Percentiles rank a stretch among this genome's conserved stretches.
Conservation (phyloP, 2,113 vertebrate genomes). For the Hyaena hyaena region DNA sequence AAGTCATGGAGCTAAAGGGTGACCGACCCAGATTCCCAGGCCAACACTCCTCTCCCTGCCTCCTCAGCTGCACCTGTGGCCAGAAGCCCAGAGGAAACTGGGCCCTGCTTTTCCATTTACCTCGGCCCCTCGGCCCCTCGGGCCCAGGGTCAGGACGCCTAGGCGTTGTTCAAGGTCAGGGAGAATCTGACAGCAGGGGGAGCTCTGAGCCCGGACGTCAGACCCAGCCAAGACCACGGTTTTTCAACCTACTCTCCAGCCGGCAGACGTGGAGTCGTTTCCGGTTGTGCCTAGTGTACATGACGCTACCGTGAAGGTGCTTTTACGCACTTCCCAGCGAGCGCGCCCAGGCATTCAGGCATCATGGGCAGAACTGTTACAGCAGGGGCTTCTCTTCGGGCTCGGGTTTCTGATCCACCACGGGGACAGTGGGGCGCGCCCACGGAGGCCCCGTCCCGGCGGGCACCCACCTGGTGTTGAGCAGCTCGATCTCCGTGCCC, state of each 20-base stretch:
- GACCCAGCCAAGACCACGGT: too few species aligned
- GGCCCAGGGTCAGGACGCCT: background rate
- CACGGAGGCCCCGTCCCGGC: rapidly evolving
- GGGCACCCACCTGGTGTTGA: constrained; percentile 89
- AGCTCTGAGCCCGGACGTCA: background rate
- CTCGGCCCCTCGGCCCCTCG: background rate
- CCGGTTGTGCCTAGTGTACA: background rate
- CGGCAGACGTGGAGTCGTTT: background rate
- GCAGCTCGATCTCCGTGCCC: constrained; percentile 92
- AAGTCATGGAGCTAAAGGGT: background rate
- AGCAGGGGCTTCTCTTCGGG: too few species aligned
- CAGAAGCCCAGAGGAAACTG: background rate
- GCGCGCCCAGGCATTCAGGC: background rate
- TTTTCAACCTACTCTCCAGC: background rate
- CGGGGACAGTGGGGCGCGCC: rapidly evolving
- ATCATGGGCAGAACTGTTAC: background rate
- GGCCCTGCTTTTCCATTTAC: background rate
- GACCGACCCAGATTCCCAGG: background rate
- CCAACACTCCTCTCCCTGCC: too few species aligned
- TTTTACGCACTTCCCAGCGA: background rate
- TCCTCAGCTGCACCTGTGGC: background rate
- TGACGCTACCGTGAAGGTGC: background rate
- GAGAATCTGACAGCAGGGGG: constrained; percentile 64
- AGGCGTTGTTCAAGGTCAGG: too few species aligned
- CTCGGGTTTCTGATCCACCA: background rate